Evolutionary conservation across 2,113 vertebrate species (phyloP).

Genomic region (Diadophis punctatus): DNA sequence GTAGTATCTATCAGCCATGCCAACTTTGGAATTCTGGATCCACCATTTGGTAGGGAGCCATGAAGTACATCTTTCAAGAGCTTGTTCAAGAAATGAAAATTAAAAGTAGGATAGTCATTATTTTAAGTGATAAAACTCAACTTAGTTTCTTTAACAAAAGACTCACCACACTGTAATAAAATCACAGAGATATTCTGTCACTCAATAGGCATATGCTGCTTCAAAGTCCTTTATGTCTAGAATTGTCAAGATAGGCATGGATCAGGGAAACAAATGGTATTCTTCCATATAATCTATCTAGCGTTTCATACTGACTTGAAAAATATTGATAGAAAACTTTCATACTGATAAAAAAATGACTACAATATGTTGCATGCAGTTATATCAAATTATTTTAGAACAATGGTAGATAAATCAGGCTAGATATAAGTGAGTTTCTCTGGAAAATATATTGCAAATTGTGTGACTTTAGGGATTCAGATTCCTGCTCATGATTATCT

Average conservation of each 20-base stretch:
- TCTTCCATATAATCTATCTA: neutral
- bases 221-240: neutral
- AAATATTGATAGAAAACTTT: neutral
- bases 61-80: neutral
- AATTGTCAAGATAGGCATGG: neutral
- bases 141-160: neutral
- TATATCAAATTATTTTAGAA: neutral
- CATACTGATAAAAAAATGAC: neutral
- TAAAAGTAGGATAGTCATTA: neutral
- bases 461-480: neutral
- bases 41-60: neutral
- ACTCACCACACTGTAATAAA: neutral
- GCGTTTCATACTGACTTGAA: neutral
- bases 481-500: neutral
- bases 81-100: neutral
- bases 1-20: neutral
- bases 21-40: neutral
- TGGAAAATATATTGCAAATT: neutral
- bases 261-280: neutral
- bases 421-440: neutral
- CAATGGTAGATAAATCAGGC: neutral
- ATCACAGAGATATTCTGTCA: neutral
- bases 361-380: neutral
- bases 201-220: neutral
- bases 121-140: neutral